Percentiles rank a stretch among this genome's conserved stretches.
Conservation (phyloP, 1,140 invertebrate species). For the Papilio aristodemus region DNA sequence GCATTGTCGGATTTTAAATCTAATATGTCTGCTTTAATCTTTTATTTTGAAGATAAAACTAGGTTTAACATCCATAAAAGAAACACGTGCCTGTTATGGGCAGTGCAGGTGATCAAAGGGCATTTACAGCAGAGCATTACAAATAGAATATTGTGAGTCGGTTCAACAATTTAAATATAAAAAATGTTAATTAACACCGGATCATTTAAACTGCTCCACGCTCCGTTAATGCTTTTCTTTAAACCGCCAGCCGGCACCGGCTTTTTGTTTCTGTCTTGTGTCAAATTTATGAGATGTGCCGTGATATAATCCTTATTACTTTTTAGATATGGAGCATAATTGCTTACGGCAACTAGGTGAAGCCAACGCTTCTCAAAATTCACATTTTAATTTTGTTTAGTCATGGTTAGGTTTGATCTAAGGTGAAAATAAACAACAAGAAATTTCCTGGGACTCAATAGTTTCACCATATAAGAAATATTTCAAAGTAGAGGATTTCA, state of each 20-base stretch:
- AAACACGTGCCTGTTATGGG: constrained; percentile 6
- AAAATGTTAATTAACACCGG: constrained; percentile 29
- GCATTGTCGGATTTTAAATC: neutral
- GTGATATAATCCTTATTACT: constrained; percentile 27
- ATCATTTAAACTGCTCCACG: constrained; percentile 32
- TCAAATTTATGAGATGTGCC: constrained; percentile 5
- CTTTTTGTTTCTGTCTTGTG: constrained; percentile 19
- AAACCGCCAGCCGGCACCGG: constrained; percentile 13
- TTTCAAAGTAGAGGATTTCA: no score
- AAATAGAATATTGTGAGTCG: constrained; percentile 18
- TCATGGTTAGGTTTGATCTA: neutral
- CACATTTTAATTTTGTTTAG: neutral
- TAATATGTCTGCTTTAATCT: neutral
- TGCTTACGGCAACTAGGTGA: neutral
- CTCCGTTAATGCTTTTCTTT: constrained; percentile 31
- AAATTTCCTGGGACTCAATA: neutral
- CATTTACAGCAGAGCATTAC: constrained; percentile 10
- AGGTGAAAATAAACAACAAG: neutral
- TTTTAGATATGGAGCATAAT: constrained; percentile 19
- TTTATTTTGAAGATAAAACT: neutral
- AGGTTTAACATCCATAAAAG: constrained; percentile 6
- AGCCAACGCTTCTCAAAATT: constrained; percentile 20
- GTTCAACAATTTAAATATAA: constrained; percentile 17
- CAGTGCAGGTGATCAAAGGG: constrained; percentile 21
- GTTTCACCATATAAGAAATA: no score